Evolutionary conservation across 2,113 vertebrate species (phyloP), one percentile per base, ranked within the genome.

Genomic region (Platichthys flesus): DNA sequence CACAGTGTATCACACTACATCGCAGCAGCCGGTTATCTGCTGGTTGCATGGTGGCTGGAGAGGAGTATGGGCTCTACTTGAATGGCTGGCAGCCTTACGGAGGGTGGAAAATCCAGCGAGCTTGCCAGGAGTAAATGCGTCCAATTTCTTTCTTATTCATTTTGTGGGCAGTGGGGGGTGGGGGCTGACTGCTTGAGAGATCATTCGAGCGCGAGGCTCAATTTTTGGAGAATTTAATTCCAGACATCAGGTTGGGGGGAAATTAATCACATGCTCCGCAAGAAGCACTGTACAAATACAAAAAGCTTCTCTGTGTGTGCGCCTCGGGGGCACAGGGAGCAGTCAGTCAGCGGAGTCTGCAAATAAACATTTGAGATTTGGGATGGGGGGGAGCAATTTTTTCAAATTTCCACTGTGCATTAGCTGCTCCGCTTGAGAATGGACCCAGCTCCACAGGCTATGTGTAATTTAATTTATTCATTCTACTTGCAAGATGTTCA

Each of bases 21-120:
- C 76, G 61, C 57, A 71, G 61, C 57, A 71, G 78, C 59, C 26
- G 42, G 56, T 83, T 79, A 89, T 83, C 81, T 81, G 10, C 82
- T 72, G 82, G 74, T 62, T 45, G 78, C 81, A 74, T 1, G 74
- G 85, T 31, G 81, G 45, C 79, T 69, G 76, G 76, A 12, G 61
- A 63, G 23, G 57, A 67, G 74, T 8, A 13, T 13, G 8, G 62
- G 63, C 62, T 55, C 9, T 28, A 60, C 24, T 31, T 55, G 81
- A 79, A 79, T 63, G 71, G 59, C 78, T 75, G 89, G 86, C 83
- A 84, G 72, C 69, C 76, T 78, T 67, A 63, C 42, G 74, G 57
- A 74, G 37, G 15, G 9, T 16, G 15, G 35, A 72, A 82, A 77
- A 49, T n/a, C 51, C 72, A 26, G 61, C 64, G 65, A 21, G 14